A percentile compares a stretch with the other conserved stretches of the same genome.
Conservation (phyloP, 2,888 invertebrate species). For the Nemoura dubitans region DNA sequence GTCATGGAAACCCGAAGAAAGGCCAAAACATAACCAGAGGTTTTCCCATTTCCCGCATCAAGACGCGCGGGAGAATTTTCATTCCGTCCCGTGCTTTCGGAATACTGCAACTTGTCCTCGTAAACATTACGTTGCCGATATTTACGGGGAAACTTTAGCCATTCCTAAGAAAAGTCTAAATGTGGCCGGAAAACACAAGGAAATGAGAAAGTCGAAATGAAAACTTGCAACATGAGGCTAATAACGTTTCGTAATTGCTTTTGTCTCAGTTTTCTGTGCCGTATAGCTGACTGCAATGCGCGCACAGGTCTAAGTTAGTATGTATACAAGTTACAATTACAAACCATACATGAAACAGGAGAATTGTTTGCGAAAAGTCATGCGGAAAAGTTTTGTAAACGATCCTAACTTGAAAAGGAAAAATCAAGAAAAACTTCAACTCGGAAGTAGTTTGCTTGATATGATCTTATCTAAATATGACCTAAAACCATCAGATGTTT, state of each 20-base stretch:
- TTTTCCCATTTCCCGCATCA: neutral
- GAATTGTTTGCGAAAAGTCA: neutral
- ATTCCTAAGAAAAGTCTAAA: slow-evolving; percentile 7
- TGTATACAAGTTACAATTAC: neutral
- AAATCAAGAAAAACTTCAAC: neutral
- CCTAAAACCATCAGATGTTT: neutral
- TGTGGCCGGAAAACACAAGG: slow-evolving; percentile 12
- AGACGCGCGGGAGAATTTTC: neutral
- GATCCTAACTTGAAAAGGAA: neutral
- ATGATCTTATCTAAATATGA: neutral
- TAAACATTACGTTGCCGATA: neutral
- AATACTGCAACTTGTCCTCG: neutral
- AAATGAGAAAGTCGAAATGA: neutral
- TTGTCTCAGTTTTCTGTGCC: neutral
- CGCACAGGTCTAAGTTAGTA: neutral
- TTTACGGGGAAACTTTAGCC: neutral
- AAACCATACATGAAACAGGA: neutral
- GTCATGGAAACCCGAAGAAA: neutral
- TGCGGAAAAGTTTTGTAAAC: neutral
- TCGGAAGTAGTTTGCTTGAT: neutral
- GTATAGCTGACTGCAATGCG: neutral
- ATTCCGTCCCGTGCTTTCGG: neutral
- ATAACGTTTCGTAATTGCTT: neutral
- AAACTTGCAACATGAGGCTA: neutral
- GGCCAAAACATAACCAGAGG: neutral